Percentiles rank a stretch among this genome's conserved stretches.
phyloP scores from a whole-genome alignment of 2,888 invertebrate genomes.

The Candidula unifasciata region DNA sequence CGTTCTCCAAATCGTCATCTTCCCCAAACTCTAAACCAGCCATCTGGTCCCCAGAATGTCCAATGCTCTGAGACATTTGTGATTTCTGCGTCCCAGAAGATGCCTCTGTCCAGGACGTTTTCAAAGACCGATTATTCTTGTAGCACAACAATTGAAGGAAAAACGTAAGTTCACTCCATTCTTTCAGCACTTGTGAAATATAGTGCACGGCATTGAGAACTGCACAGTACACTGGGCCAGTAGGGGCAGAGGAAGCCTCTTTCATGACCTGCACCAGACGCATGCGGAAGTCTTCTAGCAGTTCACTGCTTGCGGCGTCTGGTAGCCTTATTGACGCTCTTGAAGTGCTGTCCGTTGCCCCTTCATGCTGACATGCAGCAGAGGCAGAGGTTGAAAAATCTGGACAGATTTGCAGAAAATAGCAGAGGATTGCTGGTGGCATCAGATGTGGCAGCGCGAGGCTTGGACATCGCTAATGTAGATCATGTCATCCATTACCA shows the following conservation, averaged over 20 bases:
- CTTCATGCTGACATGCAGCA: constrained; percentile 89
- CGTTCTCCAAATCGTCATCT: constrained; percentile 18
- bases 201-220: constrained; percentile 87
- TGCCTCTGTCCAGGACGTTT: constrained; percentile 42
- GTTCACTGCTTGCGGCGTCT: constrained; percentile 91
- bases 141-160: constrained; percentile 90
- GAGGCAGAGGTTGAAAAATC: constrained; percentile 92
- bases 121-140: constrained; percentile 42
- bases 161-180: constrained; percentile 90
- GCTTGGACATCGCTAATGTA: constrained; percentile 94
- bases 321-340: constrained; percentile 79
- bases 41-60: neutral
- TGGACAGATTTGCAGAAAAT: constrained; percentile 85
- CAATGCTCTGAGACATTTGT: neutral
- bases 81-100: neutral
- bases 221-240: constrained; percentile 82
- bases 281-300: constrained; percentile 93
- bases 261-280: constrained; percentile 89
- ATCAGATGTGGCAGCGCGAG: constrained; percentile 98
- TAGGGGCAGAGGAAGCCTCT: constrained; percentile 79
- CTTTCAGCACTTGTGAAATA: constrained; percentile 84
- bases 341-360: constrained; percentile 79
- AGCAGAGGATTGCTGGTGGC: constrained; percentile 87
- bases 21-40: constrained; percentile 19
- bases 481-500: constrained; percentile 98